A percentile compares a stretch with the other conserved stretches of the same genome.
These are phyloP conservation scores for Pomatorhinus ruficollis DNA, from an alignment of 2,113 vertebrate species.

Conservation along the genomic window DNA sequence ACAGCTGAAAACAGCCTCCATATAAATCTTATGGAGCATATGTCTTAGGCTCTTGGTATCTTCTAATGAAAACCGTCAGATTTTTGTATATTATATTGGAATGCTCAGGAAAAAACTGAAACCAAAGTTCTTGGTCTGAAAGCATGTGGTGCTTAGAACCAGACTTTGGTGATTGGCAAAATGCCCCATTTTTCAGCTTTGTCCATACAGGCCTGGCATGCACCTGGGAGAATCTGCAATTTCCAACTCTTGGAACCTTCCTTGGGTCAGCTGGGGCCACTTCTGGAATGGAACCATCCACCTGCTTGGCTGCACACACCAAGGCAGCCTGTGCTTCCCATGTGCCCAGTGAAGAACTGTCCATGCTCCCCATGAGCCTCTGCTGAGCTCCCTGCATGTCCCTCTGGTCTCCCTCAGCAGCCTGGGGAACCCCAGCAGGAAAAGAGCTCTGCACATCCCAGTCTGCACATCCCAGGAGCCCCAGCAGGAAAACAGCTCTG, in stretches of 20 bases:
- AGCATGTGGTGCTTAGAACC: neutral
- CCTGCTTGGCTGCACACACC: neutral
- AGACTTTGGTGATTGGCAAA: neutral
- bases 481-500: neutral
- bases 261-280: neutral
- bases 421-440: fast-evolving
- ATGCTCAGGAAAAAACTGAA: neutral
- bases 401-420: neutral
- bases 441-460: neutral
- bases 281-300: no score
- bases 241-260: neutral
- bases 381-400: neutral
- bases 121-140: neutral
- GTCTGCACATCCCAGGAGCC: neutral
- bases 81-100: neutral
- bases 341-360: neutral
- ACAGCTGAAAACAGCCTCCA: neutral
- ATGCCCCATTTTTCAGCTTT: neutral
- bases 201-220: neutral
- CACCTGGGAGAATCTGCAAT: neutral
- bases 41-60: neutral
- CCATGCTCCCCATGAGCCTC: fast-evolving
- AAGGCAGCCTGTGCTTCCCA: neutral
- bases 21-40: neutral
- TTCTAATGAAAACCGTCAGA: neutral